Conservation (phyloP, 2,888 invertebrate genomes). For the Pemphredon lugubris region DNA sequence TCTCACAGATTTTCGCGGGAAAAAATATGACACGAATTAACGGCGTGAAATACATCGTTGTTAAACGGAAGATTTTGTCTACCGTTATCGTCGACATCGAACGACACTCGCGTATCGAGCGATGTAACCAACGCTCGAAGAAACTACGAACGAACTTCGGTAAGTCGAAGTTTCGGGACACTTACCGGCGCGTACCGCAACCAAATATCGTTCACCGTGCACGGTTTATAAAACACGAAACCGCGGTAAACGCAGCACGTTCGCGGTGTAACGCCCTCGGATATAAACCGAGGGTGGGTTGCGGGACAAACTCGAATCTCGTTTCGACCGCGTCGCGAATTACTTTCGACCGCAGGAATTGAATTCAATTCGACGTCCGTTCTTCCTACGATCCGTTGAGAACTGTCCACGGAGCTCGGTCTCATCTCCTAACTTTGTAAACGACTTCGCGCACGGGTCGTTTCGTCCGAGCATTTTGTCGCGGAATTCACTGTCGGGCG, state of each 20-base stretch:
- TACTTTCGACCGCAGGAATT: constrained; percentile 66
- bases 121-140: too few species aligned
- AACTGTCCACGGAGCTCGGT: constrained; percentile 30
- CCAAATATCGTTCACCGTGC: constrained; percentile 25
- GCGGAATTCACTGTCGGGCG: constrained; percentile 7
- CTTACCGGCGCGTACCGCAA: too few species aligned
- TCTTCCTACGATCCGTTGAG: constrained; percentile 34
- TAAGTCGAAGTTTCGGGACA: too few species aligned
- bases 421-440: constrained; percentile 40
- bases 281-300: neutral
- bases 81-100: too few species aligned
- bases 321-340: constrained; percentile 67
- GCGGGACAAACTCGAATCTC: constrained; percentile 66
- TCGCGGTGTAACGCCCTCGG: neutral
- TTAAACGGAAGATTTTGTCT: too few species aligned
- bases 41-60: too few species aligned
- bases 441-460: constrained; percentile 43
- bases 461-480: constrained; percentile 33
- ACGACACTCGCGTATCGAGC: too few species aligned
- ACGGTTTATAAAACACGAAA: constrained; percentile 30
- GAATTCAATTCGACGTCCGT: constrained; percentile 67
- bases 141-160: too few species aligned
- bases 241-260: constrained; percentile 32
- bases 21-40: too few species aligned
- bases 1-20: too few species aligned